These are phyloP conservation scores for Epistrophe grossulariae DNA, from an alignment of 2,888 invertebrate genomes.

Conservation along the genomic window DNA sequence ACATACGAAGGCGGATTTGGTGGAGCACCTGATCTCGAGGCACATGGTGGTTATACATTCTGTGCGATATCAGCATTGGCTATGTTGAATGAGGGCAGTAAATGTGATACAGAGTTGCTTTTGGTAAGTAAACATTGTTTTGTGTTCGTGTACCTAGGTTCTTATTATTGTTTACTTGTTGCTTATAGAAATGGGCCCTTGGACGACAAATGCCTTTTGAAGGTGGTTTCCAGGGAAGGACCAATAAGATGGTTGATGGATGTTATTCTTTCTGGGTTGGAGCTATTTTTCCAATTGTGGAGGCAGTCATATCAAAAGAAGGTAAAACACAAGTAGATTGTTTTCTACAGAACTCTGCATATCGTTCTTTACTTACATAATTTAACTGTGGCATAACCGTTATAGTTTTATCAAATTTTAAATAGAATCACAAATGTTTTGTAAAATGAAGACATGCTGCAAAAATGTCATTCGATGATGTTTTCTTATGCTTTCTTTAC, in stretches of 20 bases:
- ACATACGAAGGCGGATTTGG: slow-evolving; percentile 99
- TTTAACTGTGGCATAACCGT: no score
- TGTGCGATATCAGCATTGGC: slow-evolving; percentile 97
- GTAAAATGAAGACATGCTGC: no score
- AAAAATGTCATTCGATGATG: no score
- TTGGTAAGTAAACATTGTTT: slow-evolving; percentile 84
- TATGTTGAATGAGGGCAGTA: slow-evolving; percentile 86
- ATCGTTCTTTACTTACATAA: no score
- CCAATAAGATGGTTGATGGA: slow-evolving; percentile 99
- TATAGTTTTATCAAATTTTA: no score
- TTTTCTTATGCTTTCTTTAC: no score
- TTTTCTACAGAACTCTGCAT: no score
- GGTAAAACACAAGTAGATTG: slow-evolving; percentile 77
- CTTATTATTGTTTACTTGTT: background rate
- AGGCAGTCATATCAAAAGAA: slow-evolving; percentile 88
- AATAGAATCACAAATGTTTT: no score
- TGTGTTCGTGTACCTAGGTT: background rate
- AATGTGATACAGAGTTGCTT: slow-evolving; percentile 85
- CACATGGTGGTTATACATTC: slow-evolving; percentile 99
- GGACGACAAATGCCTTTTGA: slow-evolving; percentile 96
- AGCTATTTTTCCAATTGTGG: slow-evolving; percentile 94
- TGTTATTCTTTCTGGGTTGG: slow-evolving; percentile 99
- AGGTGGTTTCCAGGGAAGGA: slow-evolving; percentile 98
- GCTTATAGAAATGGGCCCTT: slow-evolving; percentile 91
- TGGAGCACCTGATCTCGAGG: slow-evolving; percentile 97